Evolutionary conservation across 2,797 vertebrate species (phyloP).

Genomic region (Paratrypauchen microcephalus): DNA sequence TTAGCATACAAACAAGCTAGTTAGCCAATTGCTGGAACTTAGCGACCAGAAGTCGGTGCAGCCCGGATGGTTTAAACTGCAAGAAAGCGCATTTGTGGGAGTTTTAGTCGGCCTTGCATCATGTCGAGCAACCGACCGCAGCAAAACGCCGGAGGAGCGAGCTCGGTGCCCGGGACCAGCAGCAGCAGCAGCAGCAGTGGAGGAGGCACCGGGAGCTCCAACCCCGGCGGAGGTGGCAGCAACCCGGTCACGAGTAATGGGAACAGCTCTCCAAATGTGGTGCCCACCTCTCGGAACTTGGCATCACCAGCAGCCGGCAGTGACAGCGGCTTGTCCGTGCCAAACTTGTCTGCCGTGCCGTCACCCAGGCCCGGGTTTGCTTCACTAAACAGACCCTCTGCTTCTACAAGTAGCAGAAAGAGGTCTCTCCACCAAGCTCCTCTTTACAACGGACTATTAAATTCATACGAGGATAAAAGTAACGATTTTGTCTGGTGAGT

Average conservation of each 20-base stretch:
- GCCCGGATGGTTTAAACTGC: constrained; percentile 76
- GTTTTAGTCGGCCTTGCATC: constrained; percentile 59
- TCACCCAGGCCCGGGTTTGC: constrained; percentile 60
- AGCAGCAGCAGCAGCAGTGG: constrained; percentile 64
- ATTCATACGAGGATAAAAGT: constrained; percentile 97
- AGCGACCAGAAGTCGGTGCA: constrained; percentile 43
- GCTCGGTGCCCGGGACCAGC: constrained; percentile 76
- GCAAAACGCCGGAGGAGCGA: constrained; percentile 61
- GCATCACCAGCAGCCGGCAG: constrained; percentile 26
- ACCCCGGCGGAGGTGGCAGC: constrained; percentile 66
- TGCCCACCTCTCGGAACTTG: constrained; percentile 70
- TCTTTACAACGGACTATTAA: constrained; percentile 92
- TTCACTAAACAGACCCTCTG: constrained; percentile 68
- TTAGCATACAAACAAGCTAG: constrained; percentile 55
- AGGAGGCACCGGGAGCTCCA: constrained; percentile 38
- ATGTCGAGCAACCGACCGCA: constrained; percentile 78
- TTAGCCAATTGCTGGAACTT: constrained; percentile 39
- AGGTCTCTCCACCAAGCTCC: constrained; percentile 84
- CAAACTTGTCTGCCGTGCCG: constrained; percentile 57
- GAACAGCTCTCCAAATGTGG: constrained; percentile 65
- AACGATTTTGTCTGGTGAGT: constrained; percentile 98
- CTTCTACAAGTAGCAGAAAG: constrained; percentile 81
- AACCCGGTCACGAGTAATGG: constrained; percentile 66
- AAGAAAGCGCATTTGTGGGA: constrained; percentile 50
- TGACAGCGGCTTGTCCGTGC: constrained; percentile 61